Base-by-base conservation (phyloP, 2,797 vertebrate species). In the Liasis olivaceus region DNA sequence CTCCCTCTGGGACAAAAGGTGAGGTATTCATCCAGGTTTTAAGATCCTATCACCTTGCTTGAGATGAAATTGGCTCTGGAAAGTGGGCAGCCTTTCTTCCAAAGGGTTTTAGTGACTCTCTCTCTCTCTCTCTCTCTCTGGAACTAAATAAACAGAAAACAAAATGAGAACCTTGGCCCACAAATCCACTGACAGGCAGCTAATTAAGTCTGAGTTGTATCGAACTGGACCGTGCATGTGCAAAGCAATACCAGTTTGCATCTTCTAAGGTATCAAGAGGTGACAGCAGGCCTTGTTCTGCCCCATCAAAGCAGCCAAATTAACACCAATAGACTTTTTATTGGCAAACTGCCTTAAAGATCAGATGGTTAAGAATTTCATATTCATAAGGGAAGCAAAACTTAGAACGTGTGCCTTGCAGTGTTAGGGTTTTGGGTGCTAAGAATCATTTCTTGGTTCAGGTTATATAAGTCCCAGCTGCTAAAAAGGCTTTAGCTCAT, bases 1-100 rank as follows among this genome's bases (percentile, higher is more conserved):
- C 0, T 91, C 92, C 84, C 7, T 20, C 26, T 59, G 24, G 15
- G 58, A 6, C 36, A 24, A 3, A 89, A 88, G 91, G 7, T 36
- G 59, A 22, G 86, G 7, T 60, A 47, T 92, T 56, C 1, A 31
- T 90, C 28, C 91, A 84, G 89, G 22, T 72, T 94, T 92, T 24
- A 91, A 28, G 91, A 93, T 22, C 14, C 0, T 91, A 22, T 87
- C 11, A 85, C 3, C 90, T 86, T 94, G 2, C 92, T 93, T 58
- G 69, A 9, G 4, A 9, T 92, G 95, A 28, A 92, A 56, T 91
- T 81, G 2, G 20, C 11, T 86, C 47, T 91, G 28, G 4, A 8
- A 9, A 72, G 31, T 66, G 1, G 0, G 0, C 11, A 42, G 51
- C 8, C 54, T n/a, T 85, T 0, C 26, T 24, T 93, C 20, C 36